Percentiles rank a stretch among this genome's conserved stretches.
These are phyloP conservation scores for Drosophila malerkotliana DNA, from an alignment of 1,140 invertebrate genomes.

Conservation along the genomic window DNA sequence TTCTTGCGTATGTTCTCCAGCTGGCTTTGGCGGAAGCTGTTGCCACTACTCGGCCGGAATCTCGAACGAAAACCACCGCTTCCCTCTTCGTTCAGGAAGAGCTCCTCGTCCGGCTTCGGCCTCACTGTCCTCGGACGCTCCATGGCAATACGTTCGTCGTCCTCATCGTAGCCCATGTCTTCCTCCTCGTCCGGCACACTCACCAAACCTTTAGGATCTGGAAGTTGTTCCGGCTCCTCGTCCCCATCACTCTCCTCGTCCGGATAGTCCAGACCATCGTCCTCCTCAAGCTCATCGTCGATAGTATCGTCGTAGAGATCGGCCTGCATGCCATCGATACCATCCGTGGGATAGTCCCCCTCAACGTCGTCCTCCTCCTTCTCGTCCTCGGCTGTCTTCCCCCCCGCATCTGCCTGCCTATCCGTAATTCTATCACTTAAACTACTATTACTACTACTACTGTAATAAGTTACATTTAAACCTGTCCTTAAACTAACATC, in stretches of 20 bases:
- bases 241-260: conserved; percentile 23
- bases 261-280: conserved; percentile 59
- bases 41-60: conserved; percentile 54
- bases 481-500: conserved; percentile 83
- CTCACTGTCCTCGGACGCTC: conserved; percentile 62
- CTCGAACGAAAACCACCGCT: conserved; percentile 56
- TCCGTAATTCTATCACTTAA: conserved; percentile 62
- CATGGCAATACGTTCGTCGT: conserved; percentile 74
- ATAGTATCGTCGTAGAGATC: conserved; percentile 71
- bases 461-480: conserved; percentile 79
- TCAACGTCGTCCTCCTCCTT: conserved; percentile 14
- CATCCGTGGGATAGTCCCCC: conserved; percentile 68
- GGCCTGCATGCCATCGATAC: conserved; percentile 76
- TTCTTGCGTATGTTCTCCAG: conserved; percentile 71
- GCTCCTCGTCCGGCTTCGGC: conserved; percentile 65
- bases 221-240: conserved; percentile 58
- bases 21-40: conserved; percentile 51
- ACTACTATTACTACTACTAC: conserved; percentile 71
- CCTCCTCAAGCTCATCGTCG: conserved; percentile 67
- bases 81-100: conserved; percentile 77
- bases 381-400: neutral
- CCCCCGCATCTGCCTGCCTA: conserved; percentile 39
- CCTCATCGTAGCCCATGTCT: conserved; percentile 82
- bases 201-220: conserved; percentile 52
- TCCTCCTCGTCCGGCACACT: conserved; percentile 66